A percentile compares a stretch with the other conserved stretches of the same genome.
Conservation (phyloP, 2,113 vertebrate species). For the Atractosteus spatula region DNA sequence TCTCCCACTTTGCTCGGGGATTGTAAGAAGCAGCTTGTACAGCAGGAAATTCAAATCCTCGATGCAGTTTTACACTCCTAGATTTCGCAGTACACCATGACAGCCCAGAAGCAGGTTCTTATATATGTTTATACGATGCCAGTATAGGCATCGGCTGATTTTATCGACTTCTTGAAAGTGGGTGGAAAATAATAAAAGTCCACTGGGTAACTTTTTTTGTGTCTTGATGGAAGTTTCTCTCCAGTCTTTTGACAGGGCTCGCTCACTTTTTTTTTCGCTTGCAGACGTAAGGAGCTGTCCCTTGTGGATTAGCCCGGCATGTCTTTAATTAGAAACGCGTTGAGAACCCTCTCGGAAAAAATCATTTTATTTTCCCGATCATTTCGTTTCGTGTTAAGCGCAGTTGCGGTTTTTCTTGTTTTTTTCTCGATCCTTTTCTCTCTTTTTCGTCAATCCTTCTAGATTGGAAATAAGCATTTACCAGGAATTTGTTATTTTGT, state of each 20-base stretch:
- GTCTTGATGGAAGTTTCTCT: conserved; percentile 27
- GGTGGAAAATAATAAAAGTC: conserved; percentile 55
- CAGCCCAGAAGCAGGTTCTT: conserved; percentile 46
- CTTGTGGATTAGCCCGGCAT: conserved; percentile 55
- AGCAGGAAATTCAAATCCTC: neutral
- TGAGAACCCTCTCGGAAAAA: conserved; percentile 39
- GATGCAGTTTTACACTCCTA: conserved; percentile 15
- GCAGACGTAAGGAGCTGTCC: conserved; percentile 68
- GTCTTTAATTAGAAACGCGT: conserved; percentile 53
- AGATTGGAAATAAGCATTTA: conserved; percentile 50
- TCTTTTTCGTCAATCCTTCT: conserved; percentile 51
- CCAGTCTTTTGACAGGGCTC: conserved; percentile 34
- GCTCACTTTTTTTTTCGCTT: conserved; percentile 64
- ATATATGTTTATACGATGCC: conserved; percentile 50
- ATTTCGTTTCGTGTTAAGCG: conserved; percentile 26
- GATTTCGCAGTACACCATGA: conserved; percentile 47
- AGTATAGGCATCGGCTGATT: conserved; percentile 43
- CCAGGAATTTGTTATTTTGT: conserved; percentile 52
- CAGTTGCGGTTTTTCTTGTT: neutral
- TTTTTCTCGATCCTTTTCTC: conserved; percentile 12
- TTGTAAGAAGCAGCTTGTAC: conserved; percentile 22
- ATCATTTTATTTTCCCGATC: conserved; percentile 47
- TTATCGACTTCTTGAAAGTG: conserved; percentile 52
- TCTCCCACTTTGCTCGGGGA: conserved; percentile 20
- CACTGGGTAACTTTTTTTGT: conserved; percentile 45